Conservation (phyloP, 2,797 vertebrate species). For the Nannoperca obscura region DNA sequence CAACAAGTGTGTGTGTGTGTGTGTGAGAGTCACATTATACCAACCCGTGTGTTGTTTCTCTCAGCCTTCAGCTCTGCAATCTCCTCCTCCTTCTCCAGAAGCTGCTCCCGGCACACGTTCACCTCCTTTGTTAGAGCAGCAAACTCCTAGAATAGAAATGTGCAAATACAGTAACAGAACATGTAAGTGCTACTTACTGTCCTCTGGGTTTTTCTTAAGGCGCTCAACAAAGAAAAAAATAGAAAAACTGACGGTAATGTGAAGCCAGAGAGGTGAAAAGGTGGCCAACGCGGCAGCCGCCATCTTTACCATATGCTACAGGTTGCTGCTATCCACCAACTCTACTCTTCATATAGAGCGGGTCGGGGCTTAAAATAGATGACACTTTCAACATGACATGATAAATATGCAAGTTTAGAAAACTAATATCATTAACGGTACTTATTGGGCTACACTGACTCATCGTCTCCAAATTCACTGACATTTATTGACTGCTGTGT, state of each 20-base stretch:
- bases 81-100: slow-evolving; percentile 96
- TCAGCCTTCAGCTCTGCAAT: slow-evolving; percentile 96
- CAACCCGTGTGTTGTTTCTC: slow-evolving; percentile 95
- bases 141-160: slow-evolving; percentile 88
- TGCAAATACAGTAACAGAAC: slow-evolving; percentile 16
- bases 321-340: neutral
- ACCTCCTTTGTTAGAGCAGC: slow-evolving; percentile 96
- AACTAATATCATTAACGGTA: too few species aligned
- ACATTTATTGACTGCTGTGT: neutral
- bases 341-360: neutral
- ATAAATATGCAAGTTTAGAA: neutral
- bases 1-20: neutral
- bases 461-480: neutral
- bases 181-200: neutral
- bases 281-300: too few species aligned
- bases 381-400: neutral
- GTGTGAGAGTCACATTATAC: slow-evolving; percentile 30
- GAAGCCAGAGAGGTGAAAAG: neutral
- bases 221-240: too few species aligned
- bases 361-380: neutral
- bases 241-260: neutral
- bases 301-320: neutral
- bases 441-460: neutral
- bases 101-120: slow-evolving; percentile 94
- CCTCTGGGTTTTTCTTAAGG: neutral